phyloP scores from a whole-genome alignment of 2,797 vertebrate species.

The Eulemur mongoz region DNA sequence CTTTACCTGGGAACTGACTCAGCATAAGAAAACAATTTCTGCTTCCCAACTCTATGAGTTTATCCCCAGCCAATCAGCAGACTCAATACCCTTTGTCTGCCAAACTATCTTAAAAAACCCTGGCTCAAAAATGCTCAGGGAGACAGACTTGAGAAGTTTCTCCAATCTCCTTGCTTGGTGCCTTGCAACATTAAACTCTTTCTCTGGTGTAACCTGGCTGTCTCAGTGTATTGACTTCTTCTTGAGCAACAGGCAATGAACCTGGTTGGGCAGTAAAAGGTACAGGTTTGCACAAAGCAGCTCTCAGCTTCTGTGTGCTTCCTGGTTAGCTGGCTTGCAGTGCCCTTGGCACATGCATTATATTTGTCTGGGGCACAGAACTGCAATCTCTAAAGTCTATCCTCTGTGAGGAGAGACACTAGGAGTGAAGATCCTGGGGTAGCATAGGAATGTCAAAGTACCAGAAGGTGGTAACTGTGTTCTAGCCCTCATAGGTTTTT shows the following conservation, averaged over 20 bases:
- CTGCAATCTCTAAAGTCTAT: neutral
- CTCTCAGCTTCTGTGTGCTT: neutral
- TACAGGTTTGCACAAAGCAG: conserved; percentile 11
- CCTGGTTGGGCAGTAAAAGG: neutral
- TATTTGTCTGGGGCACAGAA: neutral
- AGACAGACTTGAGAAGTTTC: neutral
- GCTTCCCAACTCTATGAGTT: neutral
- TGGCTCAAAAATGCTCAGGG: neutral
- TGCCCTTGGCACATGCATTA: neutral
- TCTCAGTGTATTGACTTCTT: neutral
- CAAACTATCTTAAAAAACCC: neutral
- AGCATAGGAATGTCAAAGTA: neutral
- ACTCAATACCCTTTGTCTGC: neutral
- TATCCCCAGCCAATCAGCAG: neutral
- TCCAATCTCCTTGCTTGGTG: neutral
- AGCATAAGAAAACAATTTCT: neutral
- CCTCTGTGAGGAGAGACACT: neutral
- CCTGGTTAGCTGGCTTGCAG: neutral
- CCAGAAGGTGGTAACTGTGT: neutral
- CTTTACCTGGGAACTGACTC: neutral
- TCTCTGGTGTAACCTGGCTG: neutral
- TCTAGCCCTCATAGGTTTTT: neutral
- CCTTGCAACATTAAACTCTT: neutral
- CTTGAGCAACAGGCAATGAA: neutral
- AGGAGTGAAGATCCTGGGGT: neutral